Evolutionary conservation across 2,113 vertebrate genomes (phyloP).

Genomic region (Otis tarda): DNA sequence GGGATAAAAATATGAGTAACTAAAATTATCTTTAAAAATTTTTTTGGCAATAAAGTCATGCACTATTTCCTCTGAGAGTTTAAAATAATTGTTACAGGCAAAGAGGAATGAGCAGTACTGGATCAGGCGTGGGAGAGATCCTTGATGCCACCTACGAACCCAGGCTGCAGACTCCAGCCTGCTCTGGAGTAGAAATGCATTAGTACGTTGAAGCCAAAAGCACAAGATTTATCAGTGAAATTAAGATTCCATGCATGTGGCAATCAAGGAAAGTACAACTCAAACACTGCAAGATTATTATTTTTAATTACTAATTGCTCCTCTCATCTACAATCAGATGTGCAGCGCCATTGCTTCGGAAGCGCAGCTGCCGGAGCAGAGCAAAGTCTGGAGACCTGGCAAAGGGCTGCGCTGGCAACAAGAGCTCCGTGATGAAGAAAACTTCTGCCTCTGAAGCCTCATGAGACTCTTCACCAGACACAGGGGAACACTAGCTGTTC

Average conservation of each 20-base stretch:
- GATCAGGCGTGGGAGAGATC: neutral
- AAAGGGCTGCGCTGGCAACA: neutral
- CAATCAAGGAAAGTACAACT: constrained; percentile 58
- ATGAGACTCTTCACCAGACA: neutral
- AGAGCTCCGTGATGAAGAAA: neutral
- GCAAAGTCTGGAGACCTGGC: neutral
- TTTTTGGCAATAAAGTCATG: neutral
- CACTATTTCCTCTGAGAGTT: neutral
- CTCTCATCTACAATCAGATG: constrained; percentile 57
- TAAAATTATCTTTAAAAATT: neutral
- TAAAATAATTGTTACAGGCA: neutral
- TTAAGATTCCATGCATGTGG: constrained; percentile 54
- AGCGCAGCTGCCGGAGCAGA: neutral
- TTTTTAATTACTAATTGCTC: constrained; percentile 67
- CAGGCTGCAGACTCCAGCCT: neutral
- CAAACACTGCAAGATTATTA: constrained; percentile 54
- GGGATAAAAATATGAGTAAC: neutral
- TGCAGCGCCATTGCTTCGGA: neutral
- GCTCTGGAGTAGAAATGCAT: neutral
- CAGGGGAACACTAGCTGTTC: neutral
- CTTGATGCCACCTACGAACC: neutral
- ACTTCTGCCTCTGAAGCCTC: neutral
- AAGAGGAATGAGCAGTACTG: neutral
- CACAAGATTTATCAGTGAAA: neutral
- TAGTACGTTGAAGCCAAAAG: constrained; percentile 18